phyloP scores from a whole-genome alignment of 2,797 vertebrate species.

The Furcifer pardalis region DNA sequence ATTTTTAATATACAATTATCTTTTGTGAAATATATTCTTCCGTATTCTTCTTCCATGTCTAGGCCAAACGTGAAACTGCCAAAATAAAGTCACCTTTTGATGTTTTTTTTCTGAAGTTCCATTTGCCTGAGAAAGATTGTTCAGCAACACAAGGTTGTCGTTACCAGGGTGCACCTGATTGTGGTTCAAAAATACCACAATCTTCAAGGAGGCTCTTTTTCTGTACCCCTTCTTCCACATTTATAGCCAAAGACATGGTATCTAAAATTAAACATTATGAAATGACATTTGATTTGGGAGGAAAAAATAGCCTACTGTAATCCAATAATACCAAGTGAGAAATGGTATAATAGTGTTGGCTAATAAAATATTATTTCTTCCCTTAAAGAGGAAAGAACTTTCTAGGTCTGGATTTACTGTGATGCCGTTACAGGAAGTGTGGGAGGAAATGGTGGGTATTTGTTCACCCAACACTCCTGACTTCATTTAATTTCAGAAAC shows the following conservation, averaged over 20 bases:
- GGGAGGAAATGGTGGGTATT: not conserved
- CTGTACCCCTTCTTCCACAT: too few relatives aligned
- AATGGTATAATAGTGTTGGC: not conserved
- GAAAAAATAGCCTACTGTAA: not conserved
- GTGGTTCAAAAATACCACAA: too few relatives aligned
- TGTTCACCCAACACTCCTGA: not conserved
- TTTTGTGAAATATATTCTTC: not conserved
- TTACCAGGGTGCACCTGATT: too few relatives aligned
- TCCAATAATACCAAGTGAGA: not conserved
- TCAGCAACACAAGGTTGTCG: too few relatives aligned
- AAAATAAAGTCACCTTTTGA: too few relatives aligned
- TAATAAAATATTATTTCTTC: not conserved
- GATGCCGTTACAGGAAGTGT: not conserved
- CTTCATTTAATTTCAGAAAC: not conserved
- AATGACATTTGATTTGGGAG: not conserved
- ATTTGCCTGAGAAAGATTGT: too few relatives aligned
- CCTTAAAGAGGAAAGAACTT: not conserved
- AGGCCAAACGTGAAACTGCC: too few relatives aligned
- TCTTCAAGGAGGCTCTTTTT: too few relatives aligned
- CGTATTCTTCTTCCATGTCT: too few relatives aligned
- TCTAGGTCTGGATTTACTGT: not conserved
- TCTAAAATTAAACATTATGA: constrained; percentile 17
- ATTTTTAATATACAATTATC: not conserved
- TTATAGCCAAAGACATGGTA: not conserved
- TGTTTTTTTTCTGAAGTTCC: too few relatives aligned